Base-by-base conservation (phyloP, 2,797 vertebrate genomes). In the Adelosebastes latens region DNA sequence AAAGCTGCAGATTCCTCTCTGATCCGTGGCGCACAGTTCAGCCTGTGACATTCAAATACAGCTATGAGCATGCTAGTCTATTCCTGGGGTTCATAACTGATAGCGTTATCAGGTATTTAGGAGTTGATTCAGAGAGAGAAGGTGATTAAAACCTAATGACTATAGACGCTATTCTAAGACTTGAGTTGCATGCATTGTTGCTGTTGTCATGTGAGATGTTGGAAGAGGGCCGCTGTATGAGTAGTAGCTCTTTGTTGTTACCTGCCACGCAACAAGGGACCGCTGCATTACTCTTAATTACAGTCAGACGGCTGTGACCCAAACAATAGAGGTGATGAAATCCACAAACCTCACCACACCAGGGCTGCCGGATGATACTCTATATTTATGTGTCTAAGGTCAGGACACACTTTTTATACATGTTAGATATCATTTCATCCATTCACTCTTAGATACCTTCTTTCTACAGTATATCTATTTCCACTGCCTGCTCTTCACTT, bases 231-330 rank as follows among this genome's bases (percentile, higher is more conserved):
- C 76, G 75, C 68, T 85, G 42, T 78, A 39, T 9, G 80, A 84
- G 81, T 81, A 79, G 36, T 27, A 49, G 78, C 63, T 81, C 85
- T 88, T 89, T 84, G 85, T 84, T 66, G 74, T 79, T 72, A 84
- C 80, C 81, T 72, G 73, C 59, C 31, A 79, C 20, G 71, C 83
- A 84, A 89, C 86, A 86, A 79, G 76, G 63, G 85, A 67, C 86
- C 46, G 60, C 82, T 78, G 82, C 78, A 72, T 91, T 89, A 88
- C 81, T 87, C 89, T 90, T 92, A 91, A 90, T 88, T 93, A 91
- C 85, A 86, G 84, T 39, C 83, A 87, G 77, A 76, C 53, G 29
- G 67, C 76, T 84, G 84, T 80, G 79, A 86, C 83, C 82, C 84
- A 86, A 83, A 95, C 90, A 94, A 94, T 62, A 83, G 82, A 85